Percentiles rank a stretch among this genome's conserved stretches.
These are phyloP conservation scores for Sciurus carolinensis DNA, from an alignment of 2,797 vertebrate genomes.

Conservation along the genomic window DNA sequence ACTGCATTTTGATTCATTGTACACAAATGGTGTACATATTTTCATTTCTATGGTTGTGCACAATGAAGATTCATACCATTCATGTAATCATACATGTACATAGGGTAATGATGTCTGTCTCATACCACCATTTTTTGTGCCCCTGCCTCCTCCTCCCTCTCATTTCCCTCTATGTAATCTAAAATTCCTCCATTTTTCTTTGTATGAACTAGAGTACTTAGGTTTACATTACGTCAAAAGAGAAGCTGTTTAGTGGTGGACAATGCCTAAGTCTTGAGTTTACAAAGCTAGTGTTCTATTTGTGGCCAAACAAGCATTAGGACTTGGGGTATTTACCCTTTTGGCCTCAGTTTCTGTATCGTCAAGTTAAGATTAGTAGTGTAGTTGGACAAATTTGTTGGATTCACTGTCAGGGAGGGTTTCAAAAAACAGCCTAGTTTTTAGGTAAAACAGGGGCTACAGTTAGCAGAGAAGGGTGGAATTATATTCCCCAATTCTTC, in stretches of 20 bases:
- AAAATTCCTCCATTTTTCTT: background rate
- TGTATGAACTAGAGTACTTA: background rate
- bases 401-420: background rate
- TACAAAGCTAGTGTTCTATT: background rate
- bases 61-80: no score
- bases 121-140: no score
- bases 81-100: no score
- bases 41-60: no score
- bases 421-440: background rate
- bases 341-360: background rate
- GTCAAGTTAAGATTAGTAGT: background rate
- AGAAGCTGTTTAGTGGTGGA: background rate
- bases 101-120: no score
- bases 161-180: no score
- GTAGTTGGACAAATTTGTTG: background rate
- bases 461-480: background rate
- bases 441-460: background rate
- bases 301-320: background rate
- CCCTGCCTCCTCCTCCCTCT: no score
- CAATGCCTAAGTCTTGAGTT: background rate
- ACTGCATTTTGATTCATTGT: no score
- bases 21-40: no score
- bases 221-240: background rate
- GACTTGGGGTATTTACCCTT: background rate
- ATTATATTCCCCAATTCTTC: background rate